Percentiles rank a stretch among this genome's conserved stretches.
phyloP scores from a whole-genome alignment of 2,888 invertebrate species.

The Agonopterix heracliana region DNA sequence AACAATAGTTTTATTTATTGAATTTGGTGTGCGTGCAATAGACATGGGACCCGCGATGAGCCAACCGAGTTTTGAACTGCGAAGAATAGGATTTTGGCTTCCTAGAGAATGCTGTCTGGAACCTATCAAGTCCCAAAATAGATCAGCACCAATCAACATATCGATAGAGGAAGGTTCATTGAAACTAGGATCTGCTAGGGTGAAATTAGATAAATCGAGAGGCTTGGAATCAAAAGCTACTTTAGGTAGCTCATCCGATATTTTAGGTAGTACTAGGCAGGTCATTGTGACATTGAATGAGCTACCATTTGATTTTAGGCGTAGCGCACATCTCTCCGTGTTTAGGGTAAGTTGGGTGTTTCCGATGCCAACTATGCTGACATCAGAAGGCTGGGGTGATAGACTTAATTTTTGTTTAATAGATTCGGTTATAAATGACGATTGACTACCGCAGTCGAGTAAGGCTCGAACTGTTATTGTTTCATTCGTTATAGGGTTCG shows the following conservation, averaged over 20 bases:
- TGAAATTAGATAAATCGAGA: neutral
- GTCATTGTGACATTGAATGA: neutral
- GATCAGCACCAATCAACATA: no score
- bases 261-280: slow-evolving; percentile 3
- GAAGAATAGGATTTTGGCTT: slow-evolving; percentile 6
- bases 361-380: slow-evolving; percentile 8
- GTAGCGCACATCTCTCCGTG: neutral
- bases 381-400: slow-evolving; percentile 1
- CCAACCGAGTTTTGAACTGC: slow-evolving; percentile 12
- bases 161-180: slow-evolving; percentile 10
- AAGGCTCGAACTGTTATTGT: neutral
- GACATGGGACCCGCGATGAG: slow-evolving; percentile 8
- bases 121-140: slow-evolving; percentile 13
- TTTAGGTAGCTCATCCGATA: slow-evolving; percentile 6
- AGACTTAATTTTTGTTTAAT: slow-evolving; percentile 2
- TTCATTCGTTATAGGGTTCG: slow-evolving; percentile 1
- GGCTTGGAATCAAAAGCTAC: neutral
- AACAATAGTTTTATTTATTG: neutral
- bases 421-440: slow-evolving; percentile 5
- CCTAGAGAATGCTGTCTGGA: slow-evolving; percentile 9
- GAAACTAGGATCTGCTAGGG: slow-evolving; percentile 14
- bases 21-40: neutral
- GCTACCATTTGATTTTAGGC: neutral
- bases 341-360: slow-evolving; percentile 1
- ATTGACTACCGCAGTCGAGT: slow-evolving; percentile 4